These are phyloP conservation scores for Bimastos eiseni DNA, from an alignment of 2,888 invertebrate species.

Conservation along the genomic window DNA sequence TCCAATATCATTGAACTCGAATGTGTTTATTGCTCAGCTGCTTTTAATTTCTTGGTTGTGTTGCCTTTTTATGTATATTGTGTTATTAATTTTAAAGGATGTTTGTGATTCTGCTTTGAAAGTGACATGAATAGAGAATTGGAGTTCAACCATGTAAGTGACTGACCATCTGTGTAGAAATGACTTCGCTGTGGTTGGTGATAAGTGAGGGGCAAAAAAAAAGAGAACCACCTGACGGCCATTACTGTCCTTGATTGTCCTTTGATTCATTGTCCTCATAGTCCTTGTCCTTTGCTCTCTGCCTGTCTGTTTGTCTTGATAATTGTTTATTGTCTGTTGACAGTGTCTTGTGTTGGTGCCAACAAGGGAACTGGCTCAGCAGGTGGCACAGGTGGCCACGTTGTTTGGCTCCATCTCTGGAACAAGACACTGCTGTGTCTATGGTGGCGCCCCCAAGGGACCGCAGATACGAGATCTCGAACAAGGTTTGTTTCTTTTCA, in stretches of 20 bases:
- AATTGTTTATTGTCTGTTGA: not conserved
- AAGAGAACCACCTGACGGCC: too few species aligned
- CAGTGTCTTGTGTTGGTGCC: constrained; percentile 75
- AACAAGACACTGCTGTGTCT: constrained; percentile 90
- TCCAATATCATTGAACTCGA: not conserved
- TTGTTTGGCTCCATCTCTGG: constrained; percentile 85
- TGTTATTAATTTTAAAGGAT: not conserved
- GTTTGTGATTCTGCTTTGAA: too few species aligned
- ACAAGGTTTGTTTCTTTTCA: constrained; percentile 52
- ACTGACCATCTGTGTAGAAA: too few species aligned
- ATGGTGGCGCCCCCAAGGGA: constrained; percentile 94
- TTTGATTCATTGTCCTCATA: not conserved
- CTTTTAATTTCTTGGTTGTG: not conserved
- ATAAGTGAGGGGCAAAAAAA: not conserved
- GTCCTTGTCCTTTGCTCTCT: not conserved
- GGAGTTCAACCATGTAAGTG: too few species aligned
- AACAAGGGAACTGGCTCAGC: constrained; percentile 66
- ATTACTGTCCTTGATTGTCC: not conserved
- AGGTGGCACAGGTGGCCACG: constrained; percentile 88
- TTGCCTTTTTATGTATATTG: not conserved
- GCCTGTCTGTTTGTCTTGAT: not conserved
- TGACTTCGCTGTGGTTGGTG: not conserved
- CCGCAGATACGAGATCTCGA: constrained; percentile 71
- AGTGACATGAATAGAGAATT: too few species aligned
- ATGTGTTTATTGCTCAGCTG: not conserved